Evolutionary conservation across 2,888 invertebrate species (phyloP).

Genomic region (Teleogryllus oceanicus): DNA sequence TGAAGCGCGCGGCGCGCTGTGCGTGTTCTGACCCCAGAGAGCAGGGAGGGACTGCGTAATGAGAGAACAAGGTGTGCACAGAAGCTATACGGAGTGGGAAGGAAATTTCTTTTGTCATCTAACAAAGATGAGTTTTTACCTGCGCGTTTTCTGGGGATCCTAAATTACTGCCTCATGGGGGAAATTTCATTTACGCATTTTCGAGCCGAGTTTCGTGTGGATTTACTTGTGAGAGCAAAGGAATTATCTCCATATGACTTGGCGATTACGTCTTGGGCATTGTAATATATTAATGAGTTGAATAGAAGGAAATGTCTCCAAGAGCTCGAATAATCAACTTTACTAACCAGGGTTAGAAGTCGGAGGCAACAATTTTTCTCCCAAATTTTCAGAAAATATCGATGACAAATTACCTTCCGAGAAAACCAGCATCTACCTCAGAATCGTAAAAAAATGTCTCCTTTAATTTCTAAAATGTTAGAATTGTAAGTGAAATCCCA

Average conservation of each 20-base stretch:
- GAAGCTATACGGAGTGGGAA: slow-evolving; percentile 19
- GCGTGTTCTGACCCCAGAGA: not conserved
- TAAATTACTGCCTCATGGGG: not conserved
- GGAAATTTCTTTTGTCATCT: slow-evolving; percentile 25
- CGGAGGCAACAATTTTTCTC: too few species aligned
- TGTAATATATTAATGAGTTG: too few species aligned
- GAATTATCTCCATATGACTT: not conserved
- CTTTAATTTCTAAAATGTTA: too few species aligned
- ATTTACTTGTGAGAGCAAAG: not conserved
- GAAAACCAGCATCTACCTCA: too few species aligned
- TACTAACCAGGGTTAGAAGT: too few species aligned
- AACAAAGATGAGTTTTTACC: slow-evolving; percentile 18
- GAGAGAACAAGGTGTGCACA: slow-evolving; percentile 19
- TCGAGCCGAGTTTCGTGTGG: not conserved
- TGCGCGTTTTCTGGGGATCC: not conserved
- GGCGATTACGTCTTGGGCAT: too few species aligned
- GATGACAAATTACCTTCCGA: too few species aligned
- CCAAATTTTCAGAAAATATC: too few species aligned
- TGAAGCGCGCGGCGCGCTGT: not conserved
- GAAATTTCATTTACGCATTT: not conserved
- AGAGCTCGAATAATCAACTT: too few species aligned
- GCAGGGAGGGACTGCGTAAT: slow-evolving; percentile 20
- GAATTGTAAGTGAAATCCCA: too few species aligned
- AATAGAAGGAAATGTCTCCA: not conserved
- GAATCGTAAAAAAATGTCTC: too few species aligned